These are phyloP conservation scores for Oreonectes daqikongensis DNA, from an alignment of 2,797 vertebrate species.

Conservation along the genomic window DNA sequence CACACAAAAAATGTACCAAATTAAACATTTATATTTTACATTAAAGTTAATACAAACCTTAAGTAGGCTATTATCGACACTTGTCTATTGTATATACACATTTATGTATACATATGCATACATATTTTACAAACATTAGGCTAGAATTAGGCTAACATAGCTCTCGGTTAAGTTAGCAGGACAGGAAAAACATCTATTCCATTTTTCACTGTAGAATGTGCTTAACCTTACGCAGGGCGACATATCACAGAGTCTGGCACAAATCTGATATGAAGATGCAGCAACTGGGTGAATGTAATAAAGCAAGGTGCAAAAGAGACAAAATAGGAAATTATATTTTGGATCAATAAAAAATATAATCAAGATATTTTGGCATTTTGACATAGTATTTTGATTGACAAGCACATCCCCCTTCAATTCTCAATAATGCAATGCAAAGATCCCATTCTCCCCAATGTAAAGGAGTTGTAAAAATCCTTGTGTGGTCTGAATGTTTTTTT, in stretches of 20 bases:
- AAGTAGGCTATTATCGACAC: slow-evolving; percentile 36
- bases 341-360: not conserved
- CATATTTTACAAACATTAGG: slow-evolving; percentile 52
- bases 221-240: not conserved
- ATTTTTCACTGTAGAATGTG: not conserved
- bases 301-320: not conserved
- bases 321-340: not conserved
- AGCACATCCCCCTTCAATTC: not conserved
- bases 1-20: slow-evolving; percentile 48
- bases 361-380: not conserved
- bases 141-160: slow-evolving; percentile 30
- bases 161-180: slow-evolving; percentile 18
- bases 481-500: not conserved
- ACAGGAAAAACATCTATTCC: not conserved
- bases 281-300: not conserved
- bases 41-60: slow-evolving; percentile 29
- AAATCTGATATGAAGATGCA: slow-evolving; percentile 23
- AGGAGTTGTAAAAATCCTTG: not conserved
- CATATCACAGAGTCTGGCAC: not conserved
- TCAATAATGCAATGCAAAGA: not conserved
- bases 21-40: slow-evolving; percentile 41
- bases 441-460: not conserved
- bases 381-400: not conserved
- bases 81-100: slow-evolving; percentile 69
- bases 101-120: slow-evolving; percentile 60